Conservation (phyloP, 2,113 vertebrate species). For the Thunnus maccoyii region DNA sequence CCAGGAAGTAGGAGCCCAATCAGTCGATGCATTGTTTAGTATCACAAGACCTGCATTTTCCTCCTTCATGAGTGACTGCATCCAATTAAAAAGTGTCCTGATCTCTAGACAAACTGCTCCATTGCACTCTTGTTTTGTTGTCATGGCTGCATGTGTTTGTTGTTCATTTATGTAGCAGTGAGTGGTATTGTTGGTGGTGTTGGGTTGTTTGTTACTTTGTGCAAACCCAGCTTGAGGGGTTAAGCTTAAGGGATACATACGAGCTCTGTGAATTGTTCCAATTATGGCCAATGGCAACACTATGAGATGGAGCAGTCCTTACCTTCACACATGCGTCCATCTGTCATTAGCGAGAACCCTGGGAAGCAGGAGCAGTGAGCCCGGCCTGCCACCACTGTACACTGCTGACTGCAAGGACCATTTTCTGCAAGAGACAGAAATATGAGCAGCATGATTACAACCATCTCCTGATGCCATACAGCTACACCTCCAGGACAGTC, state of each 20-base stretch:
- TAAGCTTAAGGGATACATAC: constrained; percentile 35
- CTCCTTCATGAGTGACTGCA: constrained; percentile 50
- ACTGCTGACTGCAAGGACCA: constrained; percentile 89
- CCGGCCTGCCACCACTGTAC: constrained; percentile 71
- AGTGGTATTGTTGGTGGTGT: constrained; percentile 4
- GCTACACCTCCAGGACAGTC: constrained; percentile 7
- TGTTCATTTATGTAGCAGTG: constrained; percentile 5
- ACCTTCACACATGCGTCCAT: constrained; percentile 91
- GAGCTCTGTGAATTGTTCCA: constrained; percentile 35
- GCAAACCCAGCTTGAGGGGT: constrained; percentile 15
- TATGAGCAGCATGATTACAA: constrained; percentile 9
- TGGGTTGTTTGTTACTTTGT: constrained; percentile 36
- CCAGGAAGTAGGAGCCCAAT: constrained; percentile 31
- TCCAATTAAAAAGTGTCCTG: constrained; percentile 61
- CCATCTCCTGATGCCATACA: constrained; percentile 6
- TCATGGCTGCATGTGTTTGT: constrained; percentile 8
- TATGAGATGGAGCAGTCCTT: constrained; percentile 46
- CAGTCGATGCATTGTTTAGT: constrained; percentile 46
- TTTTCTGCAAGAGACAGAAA: constrained; percentile 82
- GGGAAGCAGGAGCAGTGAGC: constrained; percentile 90
- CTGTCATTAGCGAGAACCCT: constrained; percentile 88
- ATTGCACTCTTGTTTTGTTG: constrained; percentile 15
- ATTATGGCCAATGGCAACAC: constrained; percentile 11
- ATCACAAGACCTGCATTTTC: constrained; percentile 47
- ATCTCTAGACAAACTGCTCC: constrained; percentile 35